Conservation (phyloP, 1,140 invertebrate species). For the Hylyphantes graminicola region DNA sequence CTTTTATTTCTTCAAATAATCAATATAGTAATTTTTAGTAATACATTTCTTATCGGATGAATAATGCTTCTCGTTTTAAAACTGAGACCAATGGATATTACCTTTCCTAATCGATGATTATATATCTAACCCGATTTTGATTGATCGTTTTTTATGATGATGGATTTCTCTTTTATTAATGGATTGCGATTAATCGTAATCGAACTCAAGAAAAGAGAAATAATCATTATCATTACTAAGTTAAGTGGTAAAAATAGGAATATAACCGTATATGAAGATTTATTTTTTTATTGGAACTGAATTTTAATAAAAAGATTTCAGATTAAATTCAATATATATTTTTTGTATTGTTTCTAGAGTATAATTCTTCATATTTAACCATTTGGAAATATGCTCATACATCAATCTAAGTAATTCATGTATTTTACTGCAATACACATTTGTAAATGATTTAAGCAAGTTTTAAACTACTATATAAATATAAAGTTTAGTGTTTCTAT, state of each 20-base stretch:
- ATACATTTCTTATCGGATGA: no score
- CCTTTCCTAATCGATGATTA: constrained; percentile 22
- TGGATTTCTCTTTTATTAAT: constrained; percentile 31
- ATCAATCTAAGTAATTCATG: no score
- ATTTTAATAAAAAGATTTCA: neutral
- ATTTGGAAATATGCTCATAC: no score
- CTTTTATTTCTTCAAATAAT: no score
- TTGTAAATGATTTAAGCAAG: no score
- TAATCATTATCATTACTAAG: constrained; percentile 24
- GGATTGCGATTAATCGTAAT: constrained; percentile 44
- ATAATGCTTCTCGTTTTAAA: neutral
- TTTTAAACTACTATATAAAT: no score
- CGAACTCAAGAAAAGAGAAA: neutral
- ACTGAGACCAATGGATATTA: neutral
- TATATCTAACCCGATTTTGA: constrained; percentile 37
- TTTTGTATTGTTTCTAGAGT: neutral
- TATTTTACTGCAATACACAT: no score
- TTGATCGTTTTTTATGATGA: constrained; percentile 36
- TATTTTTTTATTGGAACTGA: no score
- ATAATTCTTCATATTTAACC: no score
- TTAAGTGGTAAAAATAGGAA: neutral
- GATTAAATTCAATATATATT: neutral
- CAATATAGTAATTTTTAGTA: no score
- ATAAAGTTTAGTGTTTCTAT: no score
- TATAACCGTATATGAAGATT: no score